Percentiles rank a stretch among this genome's conserved stretches.
Conservation (phyloP, 1,140 invertebrate genomes). For the Brachionus rotundiformis region DNA sequence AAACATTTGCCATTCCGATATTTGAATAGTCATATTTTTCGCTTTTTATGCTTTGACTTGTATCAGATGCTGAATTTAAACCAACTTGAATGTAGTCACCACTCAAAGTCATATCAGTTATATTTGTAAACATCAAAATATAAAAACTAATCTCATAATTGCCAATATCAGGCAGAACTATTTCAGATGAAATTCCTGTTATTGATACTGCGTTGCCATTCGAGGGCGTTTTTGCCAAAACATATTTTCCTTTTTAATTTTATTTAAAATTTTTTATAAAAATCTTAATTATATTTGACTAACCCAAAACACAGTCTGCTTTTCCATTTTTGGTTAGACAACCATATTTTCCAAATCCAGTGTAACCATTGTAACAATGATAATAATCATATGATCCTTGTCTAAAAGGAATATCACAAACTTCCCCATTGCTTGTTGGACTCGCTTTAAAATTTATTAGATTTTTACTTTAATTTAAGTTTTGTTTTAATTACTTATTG, state of each 20-base stretch:
- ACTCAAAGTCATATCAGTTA: neutral
- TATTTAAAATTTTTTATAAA: neutral
- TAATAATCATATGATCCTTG: neutral
- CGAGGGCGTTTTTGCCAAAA: neutral
- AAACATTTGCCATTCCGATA: neutral
- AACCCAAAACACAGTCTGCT: neutral
- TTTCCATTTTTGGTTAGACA: neutral
- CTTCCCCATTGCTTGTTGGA: neutral
- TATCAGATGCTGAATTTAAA: neutral
- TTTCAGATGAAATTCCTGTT: neutral
- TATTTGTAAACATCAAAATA: slow-evolving; percentile 32
- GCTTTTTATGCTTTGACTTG: neutral
- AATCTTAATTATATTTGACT: neutral
- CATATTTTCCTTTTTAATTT: slow-evolving; percentile 26
- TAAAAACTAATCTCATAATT: slow-evolving; percentile 7
- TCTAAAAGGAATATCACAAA: neutral
- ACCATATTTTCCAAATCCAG: neutral
- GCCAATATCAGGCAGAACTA: neutral
- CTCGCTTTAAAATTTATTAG: neutral
- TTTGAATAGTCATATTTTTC: slow-evolving; percentile 29
- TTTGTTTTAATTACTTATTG: neutral
- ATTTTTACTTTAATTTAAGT: neutral
- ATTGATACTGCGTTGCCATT: neutral
- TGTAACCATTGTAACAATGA: neutral
- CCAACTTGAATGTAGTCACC: slow-evolving; percentile 18